phyloP scores from a whole-genome alignment of 2,888 invertebrate species.

The Cephus nigrinus region DNA sequence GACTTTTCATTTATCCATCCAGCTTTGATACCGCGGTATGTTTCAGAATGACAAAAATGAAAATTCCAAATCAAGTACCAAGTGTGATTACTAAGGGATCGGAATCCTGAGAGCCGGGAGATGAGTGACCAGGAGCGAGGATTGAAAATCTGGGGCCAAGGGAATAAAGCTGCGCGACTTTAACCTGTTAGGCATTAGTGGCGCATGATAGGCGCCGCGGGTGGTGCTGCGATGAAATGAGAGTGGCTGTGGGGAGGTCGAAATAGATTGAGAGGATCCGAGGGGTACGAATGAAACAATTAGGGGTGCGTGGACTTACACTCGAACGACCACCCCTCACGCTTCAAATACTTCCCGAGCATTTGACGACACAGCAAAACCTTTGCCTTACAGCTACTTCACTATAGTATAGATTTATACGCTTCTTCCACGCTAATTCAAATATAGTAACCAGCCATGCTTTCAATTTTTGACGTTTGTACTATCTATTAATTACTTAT shows the following conservation, averaged over 20 bases:
- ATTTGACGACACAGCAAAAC: slow-evolving; percentile 4
- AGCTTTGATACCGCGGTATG: too few species aligned
- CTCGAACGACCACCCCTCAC: slow-evolving; percentile 59
- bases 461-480: neutral
- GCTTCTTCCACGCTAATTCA: neutral
- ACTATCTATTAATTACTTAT: too few species aligned
- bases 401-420: neutral
- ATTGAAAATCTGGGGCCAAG: neutral
- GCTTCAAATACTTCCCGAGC: neutral
- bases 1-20: too few species aligned
- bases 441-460: neutral
- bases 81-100: too few species aligned
- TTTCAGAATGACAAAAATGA: too few species aligned
- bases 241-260: slow-evolving; percentile 55
- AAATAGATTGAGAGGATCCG: slow-evolving; percentile 58
- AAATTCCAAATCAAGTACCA: too few species aligned
- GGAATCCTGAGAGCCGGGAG: too few species aligned
- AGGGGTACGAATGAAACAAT: slow-evolving; percentile 63
- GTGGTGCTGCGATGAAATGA: slow-evolving; percentile 61
- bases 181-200: slow-evolving; percentile 63
- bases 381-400: neutral
- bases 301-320: slow-evolving; percentile 60
- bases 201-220: slow-evolving; percentile 62
- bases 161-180: slow-evolving; percentile 40
- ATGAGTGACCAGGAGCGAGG: too few species aligned